Evolutionary conservation across 2,113 vertebrate species (phyloP).

Genomic region (Phylloscopus trochiloides): DNA sequence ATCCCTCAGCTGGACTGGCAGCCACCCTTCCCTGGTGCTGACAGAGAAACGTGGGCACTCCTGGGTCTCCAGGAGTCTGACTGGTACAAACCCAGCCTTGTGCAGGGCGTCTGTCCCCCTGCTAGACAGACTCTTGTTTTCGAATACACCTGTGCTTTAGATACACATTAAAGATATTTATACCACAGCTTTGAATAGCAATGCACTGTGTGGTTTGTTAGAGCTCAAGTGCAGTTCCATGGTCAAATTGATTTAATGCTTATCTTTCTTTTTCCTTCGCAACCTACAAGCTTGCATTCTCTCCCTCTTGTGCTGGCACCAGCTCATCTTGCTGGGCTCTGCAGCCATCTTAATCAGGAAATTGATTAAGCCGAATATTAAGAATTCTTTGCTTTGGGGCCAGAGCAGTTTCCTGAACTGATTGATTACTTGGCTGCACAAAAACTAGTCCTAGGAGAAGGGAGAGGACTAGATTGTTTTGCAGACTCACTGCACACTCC

Average conservation of each 20-base stretch:
- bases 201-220: not conserved
- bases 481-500: not conserved
- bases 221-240: not conserved
- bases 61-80: not conserved
- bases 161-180: not conserved
- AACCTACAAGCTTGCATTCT: not conserved
- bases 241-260: not conserved
- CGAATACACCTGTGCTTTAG: not conserved
- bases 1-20: not conserved
- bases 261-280: not conserved
- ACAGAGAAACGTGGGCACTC: not conserved
- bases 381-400: not conserved
- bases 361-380: not conserved
- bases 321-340: not conserved
- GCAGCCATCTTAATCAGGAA: not conserved
- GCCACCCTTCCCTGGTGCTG: not conserved
- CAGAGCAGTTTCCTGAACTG: not conserved
- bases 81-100: rapidly evolving
- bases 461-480: not conserved
- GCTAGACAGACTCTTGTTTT: not conserved
- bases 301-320: not conserved
- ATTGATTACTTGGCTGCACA: not conserved
- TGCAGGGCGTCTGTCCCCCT: not conserved
- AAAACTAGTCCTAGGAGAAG: not conserved
- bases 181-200: not conserved